These are phyloP conservation scores for Agonopterix arenella DNA, from an alignment of 2,888 invertebrate species.

Conservation along the genomic window DNA sequence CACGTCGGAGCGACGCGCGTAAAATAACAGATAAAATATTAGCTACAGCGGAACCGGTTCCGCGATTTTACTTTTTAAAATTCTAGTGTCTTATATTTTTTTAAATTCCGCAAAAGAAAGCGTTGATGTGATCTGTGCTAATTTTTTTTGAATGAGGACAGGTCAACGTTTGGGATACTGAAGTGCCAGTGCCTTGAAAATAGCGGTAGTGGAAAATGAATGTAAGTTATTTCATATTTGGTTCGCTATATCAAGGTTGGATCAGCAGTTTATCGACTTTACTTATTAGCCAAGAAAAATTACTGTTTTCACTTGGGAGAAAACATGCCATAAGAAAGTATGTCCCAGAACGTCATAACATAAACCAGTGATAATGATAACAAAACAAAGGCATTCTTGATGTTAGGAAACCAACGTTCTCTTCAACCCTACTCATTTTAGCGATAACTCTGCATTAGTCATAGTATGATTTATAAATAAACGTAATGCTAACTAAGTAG, in stretches of 20 bases:
- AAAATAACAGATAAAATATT: slow-evolving; percentile 2
- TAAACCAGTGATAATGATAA: no score
- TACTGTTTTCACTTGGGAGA: no score
- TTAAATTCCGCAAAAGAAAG: slow-evolving; percentile 21
- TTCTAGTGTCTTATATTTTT: slow-evolving; percentile 2
- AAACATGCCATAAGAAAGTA: no score
- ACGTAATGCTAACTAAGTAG: no score
- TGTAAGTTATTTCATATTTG: slow-evolving; percentile 21
- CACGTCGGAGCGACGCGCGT: slow-evolving; percentile 21
- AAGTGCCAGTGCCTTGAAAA: slow-evolving; percentile 11
- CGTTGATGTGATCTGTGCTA: slow-evolving; percentile 11
- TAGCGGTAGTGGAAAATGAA: slow-evolving; percentile 27
- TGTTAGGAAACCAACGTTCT: no score
- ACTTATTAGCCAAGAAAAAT: no score
- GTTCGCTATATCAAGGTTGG: slow-evolving; percentile 6
- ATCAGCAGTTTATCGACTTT: not conserved
- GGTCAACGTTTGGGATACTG: slow-evolving; percentile 6
- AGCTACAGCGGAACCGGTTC: slow-evolving; percentile 11
- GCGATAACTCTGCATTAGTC: no score
- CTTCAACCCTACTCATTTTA: no score
- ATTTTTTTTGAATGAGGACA: slow-evolving; percentile 6
- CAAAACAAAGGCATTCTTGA: no score
- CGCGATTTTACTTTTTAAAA: slow-evolving; percentile 11
- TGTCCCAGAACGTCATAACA: no score
- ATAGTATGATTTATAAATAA: no score